Evolutionary conservation across 1,140 invertebrate genomes (phyloP), one percentile per base, ranked within the genome.

Genomic region (Sogatella furcifera): DNA sequence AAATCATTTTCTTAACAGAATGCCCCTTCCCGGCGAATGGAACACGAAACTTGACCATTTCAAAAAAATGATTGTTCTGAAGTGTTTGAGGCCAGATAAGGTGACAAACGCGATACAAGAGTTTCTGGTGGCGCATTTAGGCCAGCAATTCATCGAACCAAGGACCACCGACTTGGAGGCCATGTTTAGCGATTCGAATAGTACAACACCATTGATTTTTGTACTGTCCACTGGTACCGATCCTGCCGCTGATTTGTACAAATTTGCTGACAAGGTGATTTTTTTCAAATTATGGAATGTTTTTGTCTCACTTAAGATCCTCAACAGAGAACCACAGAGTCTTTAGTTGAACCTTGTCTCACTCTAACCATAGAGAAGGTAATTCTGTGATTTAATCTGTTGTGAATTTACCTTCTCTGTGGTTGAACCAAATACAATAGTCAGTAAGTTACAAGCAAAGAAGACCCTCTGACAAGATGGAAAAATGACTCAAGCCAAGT

Each of bases 61-160:
- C 71, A 81, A 89, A 66, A 83, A 80, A 64, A 72, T 92, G 61
- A 66, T 90, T 1, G 70, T 90, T 2, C 67, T 90, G 2, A 85
- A 88, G 63, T 86, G 84, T 69, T 66, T 91, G 0, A 69, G 86
- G 63, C 80, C 86, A 1, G 88, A 90, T 67, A 89, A 88, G 72
- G 44, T 65, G 34, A 80, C 83, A 0, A 84, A 85, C 56, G 82
- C 81, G 1, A 79, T 90, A 60, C 84, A 86, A 69, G 72, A 78
- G 6, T 86, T 82, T 69, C 70, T 87, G 1, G 71, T 73, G 0
- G 69, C 74, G 41, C 72, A 82, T 55, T 69, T 89, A 14, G 85
- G 85, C 0, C 69, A 75, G 60, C 76, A 80, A 59, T 88, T 84
- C 66, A 77, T 86, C 15, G 81, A 86, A 63, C 84, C 85, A 0